A percentile compares a stretch with the other conserved stretches of the same genome.
Conservation (phyloP, 92 coral and sea anemone species). For the Micromussa lordhowensis region DNA sequence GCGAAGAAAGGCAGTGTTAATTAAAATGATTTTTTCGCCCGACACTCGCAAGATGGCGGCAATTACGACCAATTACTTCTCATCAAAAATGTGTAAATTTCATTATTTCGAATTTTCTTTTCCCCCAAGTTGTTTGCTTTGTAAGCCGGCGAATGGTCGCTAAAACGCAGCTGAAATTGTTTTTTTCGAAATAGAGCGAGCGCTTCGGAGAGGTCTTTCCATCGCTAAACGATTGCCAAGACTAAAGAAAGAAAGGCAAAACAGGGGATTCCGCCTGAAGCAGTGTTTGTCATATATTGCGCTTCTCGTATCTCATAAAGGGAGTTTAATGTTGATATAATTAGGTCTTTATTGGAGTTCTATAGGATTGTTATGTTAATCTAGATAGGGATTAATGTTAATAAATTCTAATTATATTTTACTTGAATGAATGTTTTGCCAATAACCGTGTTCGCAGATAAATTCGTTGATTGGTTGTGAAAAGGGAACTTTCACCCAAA, state of each 20-base stretch:
- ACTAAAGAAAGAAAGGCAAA: background rate
- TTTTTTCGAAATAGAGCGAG: background rate
- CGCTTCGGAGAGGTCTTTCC: background rate
- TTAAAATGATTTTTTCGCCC: conserved; percentile 87
- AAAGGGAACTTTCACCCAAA: conserved; percentile 64
- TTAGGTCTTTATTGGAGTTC: conserved; percentile 98
- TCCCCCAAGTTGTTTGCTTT: conserved; percentile 69
- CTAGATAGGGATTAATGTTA: conserved; percentile 96
- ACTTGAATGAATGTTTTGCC: conserved; percentile 86
- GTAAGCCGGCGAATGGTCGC: conserved; percentile 39
- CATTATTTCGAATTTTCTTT: conserved; percentile 89
- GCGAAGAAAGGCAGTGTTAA: conserved; percentile 88
- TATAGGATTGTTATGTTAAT: conserved; percentile 99
- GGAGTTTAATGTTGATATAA: conserved; percentile 94
- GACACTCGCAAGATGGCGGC: conserved; percentile 99
- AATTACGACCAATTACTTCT: conserved; percentile 98
- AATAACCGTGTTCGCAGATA: conserved; percentile 79
- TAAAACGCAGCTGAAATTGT: background rate
- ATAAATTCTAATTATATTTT: conserved; percentile 93
- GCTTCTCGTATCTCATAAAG: conserved; percentile 75
- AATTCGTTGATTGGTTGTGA: conserved; percentile 86
- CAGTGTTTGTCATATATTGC: conserved; percentile 37
- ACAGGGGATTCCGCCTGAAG: background rate
- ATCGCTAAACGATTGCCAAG: background rate
- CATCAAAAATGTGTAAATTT: conserved; percentile 99